Evolutionary conservation across 2,113 vertebrate genomes (phyloP).

Genomic region (Thamnaconus septentrionalis): DNA sequence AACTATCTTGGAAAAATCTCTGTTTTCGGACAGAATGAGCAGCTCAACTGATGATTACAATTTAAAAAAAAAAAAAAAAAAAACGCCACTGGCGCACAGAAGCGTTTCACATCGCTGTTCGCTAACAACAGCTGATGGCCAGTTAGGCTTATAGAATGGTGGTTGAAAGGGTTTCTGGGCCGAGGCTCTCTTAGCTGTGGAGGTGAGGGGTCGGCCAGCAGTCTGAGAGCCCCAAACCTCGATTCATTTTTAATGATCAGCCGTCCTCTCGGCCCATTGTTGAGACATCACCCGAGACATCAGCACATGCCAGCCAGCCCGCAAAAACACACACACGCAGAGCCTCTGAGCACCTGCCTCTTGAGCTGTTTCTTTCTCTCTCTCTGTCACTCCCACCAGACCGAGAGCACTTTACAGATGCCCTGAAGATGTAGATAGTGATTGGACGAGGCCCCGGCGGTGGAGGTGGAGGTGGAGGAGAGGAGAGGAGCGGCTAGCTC

Average conservation of each 20-base stretch:
- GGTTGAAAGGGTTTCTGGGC: constrained; percentile 60
- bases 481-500: constrained; percentile 38
- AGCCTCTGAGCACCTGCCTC: constrained; percentile 38
- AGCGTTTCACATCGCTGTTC: not conserved
- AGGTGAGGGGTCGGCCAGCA: constrained; percentile 21
- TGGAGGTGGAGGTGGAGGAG: not conserved
- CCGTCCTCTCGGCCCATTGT: constrained; percentile 58
- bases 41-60: constrained; percentile 32
- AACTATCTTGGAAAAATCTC: constrained; percentile 10
- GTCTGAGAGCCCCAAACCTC: constrained; percentile 36
- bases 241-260: constrained; percentile 70
- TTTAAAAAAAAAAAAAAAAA: too few relatives aligned
- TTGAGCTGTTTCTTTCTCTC: constrained; percentile 55
- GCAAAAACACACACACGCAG: constrained; percentile 43
- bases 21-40: constrained; percentile 28
- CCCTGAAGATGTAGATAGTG: constrained; percentile 53
- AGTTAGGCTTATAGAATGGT: constrained; percentile 52
- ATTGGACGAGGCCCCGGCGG: constrained; percentile 9
- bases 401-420: constrained; percentile 55
- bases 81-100: not conserved
- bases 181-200: constrained; percentile 39
- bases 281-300: constrained; percentile 55
- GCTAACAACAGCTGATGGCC: constrained; percentile 53
- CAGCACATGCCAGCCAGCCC: constrained; percentile 7
- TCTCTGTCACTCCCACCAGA: constrained; percentile 51